Evolutionary conservation across 2,888 invertebrate genomes (phyloP).

Genomic region (Rotaria magnacalcarata): DNA sequence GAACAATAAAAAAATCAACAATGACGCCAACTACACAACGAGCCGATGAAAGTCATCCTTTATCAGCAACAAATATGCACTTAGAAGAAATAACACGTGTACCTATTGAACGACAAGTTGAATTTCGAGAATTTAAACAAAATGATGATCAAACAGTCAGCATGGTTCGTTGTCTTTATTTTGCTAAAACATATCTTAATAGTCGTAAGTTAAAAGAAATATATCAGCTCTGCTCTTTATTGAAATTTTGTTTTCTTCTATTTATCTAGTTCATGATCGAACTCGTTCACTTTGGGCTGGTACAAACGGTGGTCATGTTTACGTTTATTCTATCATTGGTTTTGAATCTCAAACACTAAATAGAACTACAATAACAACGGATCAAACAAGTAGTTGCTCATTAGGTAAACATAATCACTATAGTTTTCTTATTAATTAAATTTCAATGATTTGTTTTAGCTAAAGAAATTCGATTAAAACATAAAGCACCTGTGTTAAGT

Average conservation of each 20-base stretch:
- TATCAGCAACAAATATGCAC: neutral
- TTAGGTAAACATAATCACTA: neutral
- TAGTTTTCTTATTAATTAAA: neutral
- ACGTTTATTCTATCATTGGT: slow-evolving; percentile 80
- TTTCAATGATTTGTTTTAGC: slow-evolving; percentile 49
- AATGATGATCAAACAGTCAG: slow-evolving; percentile 83
- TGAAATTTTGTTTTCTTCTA: slow-evolving; percentile 6
- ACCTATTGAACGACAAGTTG: slow-evolving; percentile 79
- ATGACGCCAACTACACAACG: neutral
- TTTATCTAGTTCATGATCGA: slow-evolving; percentile 51
- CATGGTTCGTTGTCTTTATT: slow-evolving; percentile 87
- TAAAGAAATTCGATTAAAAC: slow-evolving; percentile 93
- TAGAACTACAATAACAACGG: neutral
- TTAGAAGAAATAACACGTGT: slow-evolving; percentile 13
- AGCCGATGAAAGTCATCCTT: neutral
- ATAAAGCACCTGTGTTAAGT: slow-evolving; percentile 89
- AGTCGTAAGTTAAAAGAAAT: slow-evolving; percentile 66
- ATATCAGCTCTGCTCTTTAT: too few relatives aligned
- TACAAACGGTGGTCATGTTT: slow-evolving; percentile 89
- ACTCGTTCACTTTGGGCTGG: slow-evolving; percentile 86
- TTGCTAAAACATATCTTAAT: slow-evolving; percentile 84
- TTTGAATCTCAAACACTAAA: neutral
- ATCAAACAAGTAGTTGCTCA: neutral
- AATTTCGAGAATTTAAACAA: slow-evolving; percentile 69
- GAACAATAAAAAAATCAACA: slow-evolving; percentile 34